Base-by-base conservation (phyloP, 1,140 invertebrate species). In the Carcinoscorpius rotundicauda region DNA sequence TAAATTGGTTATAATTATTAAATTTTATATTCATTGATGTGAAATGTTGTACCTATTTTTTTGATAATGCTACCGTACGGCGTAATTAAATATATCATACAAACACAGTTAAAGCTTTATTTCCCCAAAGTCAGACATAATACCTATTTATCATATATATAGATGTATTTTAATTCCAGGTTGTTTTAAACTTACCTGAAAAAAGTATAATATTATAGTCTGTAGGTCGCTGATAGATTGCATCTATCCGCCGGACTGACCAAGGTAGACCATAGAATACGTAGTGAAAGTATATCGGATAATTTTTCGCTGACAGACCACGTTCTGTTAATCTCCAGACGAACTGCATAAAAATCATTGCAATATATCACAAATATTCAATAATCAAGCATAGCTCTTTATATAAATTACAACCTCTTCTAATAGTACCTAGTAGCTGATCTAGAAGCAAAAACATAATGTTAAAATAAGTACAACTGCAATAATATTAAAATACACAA, bases 201-300 rank as follows among this genome's bases (percentile, higher is more conserved):
- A 97, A 97, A 75, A 97, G 93, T 9, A 95, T 85, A 70, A 97
- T 95, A 74, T 89, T 87, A 58, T 84, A 83, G 73, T 95, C 86
- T 4, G 81, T 81, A 67, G 87, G 82, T 68, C 84, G 80, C 76
- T 97, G 92, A 75, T 94, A 97, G 4, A 94, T 89, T 0, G 94
- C 93, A 77, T 97, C 93, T 48, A 97, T 85, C 68, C 86, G 86
- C 6, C 85, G 86, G 5, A 94, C 80, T 71, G 87, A 81, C 55
- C 79, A 76, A 0, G 93, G 92, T 3, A 81, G 69, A 4, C 74
- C 72, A 52, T 75, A 75, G 76, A 79, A 82, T 69, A 81, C 80
- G n/a, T 72, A 67, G 51, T 74, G 71, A 51, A 80, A 77, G 57
- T 76, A 68, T 0, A 76, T 71, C 4, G 80, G 75, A 53, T 75